These are phyloP conservation scores for Neotoxoptera formosana DNA, from an alignment of 1,140 invertebrate species.

Conservation along the genomic window DNA sequence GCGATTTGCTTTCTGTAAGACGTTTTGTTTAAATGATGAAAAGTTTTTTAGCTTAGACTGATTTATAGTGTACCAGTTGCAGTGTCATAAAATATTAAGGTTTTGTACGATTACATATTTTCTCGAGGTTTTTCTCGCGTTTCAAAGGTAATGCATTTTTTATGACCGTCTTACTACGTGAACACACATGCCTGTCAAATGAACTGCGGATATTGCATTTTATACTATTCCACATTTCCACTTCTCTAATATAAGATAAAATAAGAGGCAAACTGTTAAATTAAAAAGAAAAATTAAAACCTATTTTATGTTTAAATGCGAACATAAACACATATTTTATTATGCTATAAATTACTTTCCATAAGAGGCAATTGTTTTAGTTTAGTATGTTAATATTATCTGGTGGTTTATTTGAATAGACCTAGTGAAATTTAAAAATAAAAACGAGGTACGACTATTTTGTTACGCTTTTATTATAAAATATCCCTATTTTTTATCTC, in stretches of 20 bases:
- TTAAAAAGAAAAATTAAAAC: background rate
- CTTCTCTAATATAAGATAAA: background rate
- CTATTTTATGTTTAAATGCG: background rate
- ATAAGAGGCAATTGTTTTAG: too few relatives aligned
- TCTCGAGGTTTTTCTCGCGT: background rate
- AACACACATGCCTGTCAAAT: background rate
- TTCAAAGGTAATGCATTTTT: slow-evolving; percentile 4
- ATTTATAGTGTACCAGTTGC: background rate
- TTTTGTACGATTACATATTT: slow-evolving; percentile 20
- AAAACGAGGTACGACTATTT: too few relatives aligned
- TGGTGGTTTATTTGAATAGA: too few relatives aligned
- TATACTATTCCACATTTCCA: background rate
- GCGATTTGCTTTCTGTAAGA: background rate
- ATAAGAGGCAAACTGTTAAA: background rate
- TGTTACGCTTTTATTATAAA: background rate
- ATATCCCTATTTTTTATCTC: background rate
- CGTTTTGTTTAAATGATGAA: slow-evolving; percentile 5
- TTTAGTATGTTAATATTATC: too few relatives aligned
- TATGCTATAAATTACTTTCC: too few relatives aligned
- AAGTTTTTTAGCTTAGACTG: background rate
- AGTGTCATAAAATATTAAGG: background rate
- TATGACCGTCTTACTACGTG: background rate
- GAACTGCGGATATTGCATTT: background rate
- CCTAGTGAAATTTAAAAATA: too few relatives aligned
- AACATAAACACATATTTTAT: too few relatives aligned